Evolutionary conservation across 92 coral and sea anemone genomes (phyloP).

Genomic region (Galaxea fascicularis): DNA sequence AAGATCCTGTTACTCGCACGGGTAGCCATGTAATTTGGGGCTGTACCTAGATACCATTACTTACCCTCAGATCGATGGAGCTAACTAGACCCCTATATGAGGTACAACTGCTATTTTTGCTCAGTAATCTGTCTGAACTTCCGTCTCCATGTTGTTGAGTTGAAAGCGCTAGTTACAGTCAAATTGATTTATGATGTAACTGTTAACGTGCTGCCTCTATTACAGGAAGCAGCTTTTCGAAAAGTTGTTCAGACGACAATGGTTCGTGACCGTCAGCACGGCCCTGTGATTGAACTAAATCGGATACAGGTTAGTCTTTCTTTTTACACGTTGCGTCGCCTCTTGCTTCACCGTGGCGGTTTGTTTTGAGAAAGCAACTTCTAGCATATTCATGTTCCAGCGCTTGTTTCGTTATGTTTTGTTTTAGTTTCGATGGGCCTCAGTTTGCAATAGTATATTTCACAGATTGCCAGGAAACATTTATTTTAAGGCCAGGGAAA

Average conservation of each 20-base stretch:
- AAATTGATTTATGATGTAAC: background rate
- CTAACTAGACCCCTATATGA: too few species aligned
- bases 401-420: background rate
- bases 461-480: too few species aligned
- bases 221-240: slow-evolving; percentile 93
- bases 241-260: slow-evolving; percentile 96
- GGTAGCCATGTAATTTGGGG: too few species aligned
- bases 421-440: background rate
- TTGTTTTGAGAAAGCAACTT: too few species aligned
- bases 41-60: too few species aligned
- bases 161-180: too few species aligned
- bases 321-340: too few species aligned
- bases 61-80: too few species aligned
- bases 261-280: slow-evolving; percentile 99
- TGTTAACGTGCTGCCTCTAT: background rate
- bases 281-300: slow-evolving; percentile 97
- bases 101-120: background rate
- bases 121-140: background rate
- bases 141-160: background rate
- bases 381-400: too few species aligned
- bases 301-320: slow-evolving; percentile 81
- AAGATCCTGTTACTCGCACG: too few species aligned
- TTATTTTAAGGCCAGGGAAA: too few species aligned
- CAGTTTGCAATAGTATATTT: background rate
- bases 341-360: too few species aligned